These are phyloP conservation scores for Origma solitaria DNA, from an alignment of 2,113 vertebrate species.

Conservation along the genomic window DNA sequence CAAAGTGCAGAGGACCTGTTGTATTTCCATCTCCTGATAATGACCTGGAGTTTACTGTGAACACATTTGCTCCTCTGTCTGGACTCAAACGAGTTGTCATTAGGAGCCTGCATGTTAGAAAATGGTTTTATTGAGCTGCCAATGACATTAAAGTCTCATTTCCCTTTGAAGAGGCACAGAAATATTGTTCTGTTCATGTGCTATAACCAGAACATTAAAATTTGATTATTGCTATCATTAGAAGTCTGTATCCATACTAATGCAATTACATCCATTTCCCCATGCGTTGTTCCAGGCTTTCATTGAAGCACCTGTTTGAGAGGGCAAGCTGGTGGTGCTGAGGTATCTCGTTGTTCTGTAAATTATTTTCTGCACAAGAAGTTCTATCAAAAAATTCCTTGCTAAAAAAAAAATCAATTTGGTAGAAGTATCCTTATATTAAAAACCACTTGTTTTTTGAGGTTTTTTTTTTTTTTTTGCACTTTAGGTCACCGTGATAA, in stretches of 20 bases:
- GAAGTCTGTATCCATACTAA: conserved; percentile 7
- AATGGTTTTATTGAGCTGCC: conserved; percentile 65
- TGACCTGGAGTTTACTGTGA: conserved; percentile 57
- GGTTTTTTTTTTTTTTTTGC: background rate
- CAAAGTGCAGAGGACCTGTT: conserved; percentile 29
- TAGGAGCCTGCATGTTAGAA: conserved; percentile 31
- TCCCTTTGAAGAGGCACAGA: conserved; percentile 63
- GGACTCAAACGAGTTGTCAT: conserved; percentile 60
- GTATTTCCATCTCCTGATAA: conserved; percentile 57
- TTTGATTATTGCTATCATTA: conserved; percentile 53
- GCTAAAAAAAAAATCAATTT: background rate
- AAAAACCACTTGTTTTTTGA: background rate
- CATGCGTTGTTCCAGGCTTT: background rate
- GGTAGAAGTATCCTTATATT: background rate
- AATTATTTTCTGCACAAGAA: background rate
- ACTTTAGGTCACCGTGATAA: background rate
- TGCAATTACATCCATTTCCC: background rate
- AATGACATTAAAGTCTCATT: conserved; percentile 63
- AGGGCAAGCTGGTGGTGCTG: background rate
- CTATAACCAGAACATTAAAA: conserved; percentile 54
- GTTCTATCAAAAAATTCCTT: background rate
- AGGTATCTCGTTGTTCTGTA: background rate
- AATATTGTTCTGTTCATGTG: conserved; percentile 44
- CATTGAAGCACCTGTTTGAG: background rate
- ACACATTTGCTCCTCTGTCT: conserved; percentile 45